Percentiles rank a stretch among this genome's conserved stretches.
Evolutionary conservation across 2,113 vertebrate species (phyloP).

Genomic region (Macroglossus sobrinus): DNA sequence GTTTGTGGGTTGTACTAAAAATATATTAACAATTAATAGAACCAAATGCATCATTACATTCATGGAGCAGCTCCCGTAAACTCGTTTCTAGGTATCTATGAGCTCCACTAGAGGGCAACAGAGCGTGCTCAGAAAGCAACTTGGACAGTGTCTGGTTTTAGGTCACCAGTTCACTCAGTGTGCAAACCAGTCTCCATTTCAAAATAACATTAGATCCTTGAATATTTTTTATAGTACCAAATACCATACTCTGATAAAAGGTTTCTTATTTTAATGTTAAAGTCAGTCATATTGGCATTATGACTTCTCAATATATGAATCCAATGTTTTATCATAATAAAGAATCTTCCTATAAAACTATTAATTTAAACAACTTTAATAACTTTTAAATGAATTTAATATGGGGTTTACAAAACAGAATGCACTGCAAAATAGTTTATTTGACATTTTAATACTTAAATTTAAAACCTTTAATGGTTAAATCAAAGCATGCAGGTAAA

Average conservation of each 20-base stretch:
- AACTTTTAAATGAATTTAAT: not conserved
- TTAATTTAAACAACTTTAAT: not conserved
- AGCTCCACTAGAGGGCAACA: slow-evolving; percentile 48
- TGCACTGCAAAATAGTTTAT: not conserved
- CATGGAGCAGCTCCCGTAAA: not conserved
- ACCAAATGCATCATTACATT: not conserved
- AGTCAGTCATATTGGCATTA: slow-evolving; percentile 9
- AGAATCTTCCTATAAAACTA: not conserved
- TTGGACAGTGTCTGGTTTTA: not conserved
- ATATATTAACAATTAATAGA: not conserved
- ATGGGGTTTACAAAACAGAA: not conserved
- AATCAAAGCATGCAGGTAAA: not conserved
- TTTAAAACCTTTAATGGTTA: not conserved
- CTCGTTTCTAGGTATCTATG: not conserved
- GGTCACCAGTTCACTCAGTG: not conserved
- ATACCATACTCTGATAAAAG: not conserved
- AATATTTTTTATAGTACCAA: not conserved
- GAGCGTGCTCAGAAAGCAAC: not conserved
- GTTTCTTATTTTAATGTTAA: not conserved
- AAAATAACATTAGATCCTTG: not conserved
- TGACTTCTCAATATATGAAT: not conserved
- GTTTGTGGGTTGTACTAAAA: not conserved
- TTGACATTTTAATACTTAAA: slow-evolving; percentile 25
- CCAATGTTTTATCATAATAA: slow-evolving; percentile 2
- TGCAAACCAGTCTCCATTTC: not conserved